Base-by-base conservation (phyloP, 1,140 invertebrate species). In the Ectropis grisescens region DNA sequence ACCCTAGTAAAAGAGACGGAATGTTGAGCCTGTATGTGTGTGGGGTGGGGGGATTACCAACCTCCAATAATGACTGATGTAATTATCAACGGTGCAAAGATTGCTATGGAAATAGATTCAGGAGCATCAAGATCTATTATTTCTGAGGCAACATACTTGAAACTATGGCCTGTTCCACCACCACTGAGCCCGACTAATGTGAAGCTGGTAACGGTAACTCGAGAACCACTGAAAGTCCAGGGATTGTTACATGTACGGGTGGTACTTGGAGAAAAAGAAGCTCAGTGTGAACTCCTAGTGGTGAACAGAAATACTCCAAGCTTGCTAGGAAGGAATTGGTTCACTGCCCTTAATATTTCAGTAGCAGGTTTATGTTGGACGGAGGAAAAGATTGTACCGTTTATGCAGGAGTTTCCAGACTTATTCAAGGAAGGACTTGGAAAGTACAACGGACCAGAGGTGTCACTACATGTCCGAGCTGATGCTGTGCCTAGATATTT, bases 11-110 rank as follows among this genome's bases (percentile, higher is more conserved):
- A 0, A 11, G 27, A 7, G 44, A 41, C 24, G 11, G 23, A 8
- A 47, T 47, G 44, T 41, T 37, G 31, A 35, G 44, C 11, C 11
- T 47, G 7, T 47, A 47, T 29, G 33, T 29, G 7, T 47, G 44
- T 12, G 11, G 27, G 8, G n/a, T 38, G 41, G 7, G 30, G n/a
- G n/a, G 29, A 13, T 10, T 14, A 31, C 37, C 16, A 12, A 13
- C 3, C n/a, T 23, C 39, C 44, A 10, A 41, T 47, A 28, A 47
- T 28, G 14, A 28, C 31, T 3, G 13, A 41, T 11, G 28, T 47
- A 2, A 11, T 13, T 8, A 37, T 47, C 13, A 25, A 47, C 11
- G 36, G 30, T 2, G 45, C 33, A 0, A 28, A 12, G 16, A 2
- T 41, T 1, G 29, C 14, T 1, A 42, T 42, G 46, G 46, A 49